Evolutionary conservation across 1,140 invertebrate species (phyloP), one percentile per base, ranked within the genome.

Genomic region (Drosophila jambulina): DNA sequence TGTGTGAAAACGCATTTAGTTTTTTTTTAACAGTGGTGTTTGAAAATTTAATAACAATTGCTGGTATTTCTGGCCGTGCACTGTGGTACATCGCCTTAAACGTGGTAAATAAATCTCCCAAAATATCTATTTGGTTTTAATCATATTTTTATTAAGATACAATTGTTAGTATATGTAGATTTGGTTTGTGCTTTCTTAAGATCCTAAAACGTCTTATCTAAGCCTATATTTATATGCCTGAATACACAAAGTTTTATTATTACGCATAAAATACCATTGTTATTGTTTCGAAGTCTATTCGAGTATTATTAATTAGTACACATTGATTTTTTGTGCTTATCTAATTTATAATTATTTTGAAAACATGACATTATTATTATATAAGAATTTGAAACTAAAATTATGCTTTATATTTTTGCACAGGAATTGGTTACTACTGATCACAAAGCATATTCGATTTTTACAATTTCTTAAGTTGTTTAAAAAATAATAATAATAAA

Each of bases 161-260:
- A 70, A 53, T 70, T 53, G n/a, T 70, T 36, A 54, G 34, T 68
- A 68, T 19, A 23, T 49, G 23, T 77, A 53, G 58, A 75, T 85
- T 85, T 85, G 82, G 82, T 86, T 75, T 85, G 69, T 82, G 82
- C 82, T 86, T 85, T 71, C 49, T 75, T 86, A 82, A 29, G 8
- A 10, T 49, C 2, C 19, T 54, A 23, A 69, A 74, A 46, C 40
- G 21, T 23, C 21, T 78, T 45, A 65, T 53, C 46, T 27, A 75
- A 19, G 12, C 19, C 25, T 51, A 51, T 13, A 40, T 21, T 63
- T 68, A 17, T 48, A 46, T 34, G 15, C 43, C 46, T 78, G 49
- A 53, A 75, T 78, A 69, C 36, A 67, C n/a, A 4, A 25, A 61
- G 29, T 12, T 53, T 34, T 58, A 58, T 19, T 43, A 54, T 34